These are phyloP conservation scores for Ichneumoninae sp. DNA, from an alignment of 2,888 invertebrate genomes.

Conservation along the genomic window DNA sequence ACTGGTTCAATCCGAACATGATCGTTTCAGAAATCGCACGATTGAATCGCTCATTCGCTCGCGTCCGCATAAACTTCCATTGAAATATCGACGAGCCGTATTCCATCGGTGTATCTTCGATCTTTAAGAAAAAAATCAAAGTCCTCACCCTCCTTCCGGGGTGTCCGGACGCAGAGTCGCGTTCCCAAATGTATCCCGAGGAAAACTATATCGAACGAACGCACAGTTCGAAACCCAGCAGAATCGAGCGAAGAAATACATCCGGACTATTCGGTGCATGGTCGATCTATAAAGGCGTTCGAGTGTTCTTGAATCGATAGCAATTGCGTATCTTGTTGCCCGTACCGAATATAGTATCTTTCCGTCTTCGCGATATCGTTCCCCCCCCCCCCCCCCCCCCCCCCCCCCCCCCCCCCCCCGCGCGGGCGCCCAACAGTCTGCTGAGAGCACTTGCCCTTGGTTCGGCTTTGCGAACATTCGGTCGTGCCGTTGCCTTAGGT, in stretches of 20 bases:
- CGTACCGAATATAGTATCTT: conserved; percentile 20
- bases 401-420: conserved; percentile 11
- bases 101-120: neutral
- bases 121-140: conserved; percentile 6
- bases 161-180: neutral
- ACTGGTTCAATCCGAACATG: conserved; percentile 69
- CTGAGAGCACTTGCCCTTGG: conserved; percentile 38
- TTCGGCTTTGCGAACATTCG: conserved; percentile 37
- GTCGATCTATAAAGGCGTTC: no score
- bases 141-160: neutral
- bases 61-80: neutral
- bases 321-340: conserved; percentile 6
- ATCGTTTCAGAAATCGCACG: conserved; percentile 62
- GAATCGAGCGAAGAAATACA: neutral
- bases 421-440: conserved; percentile 69
- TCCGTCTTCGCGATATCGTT: conserved; percentile 31
- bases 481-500: conserved; percentile 16
- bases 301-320: conserved; percentile 25
- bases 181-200: neutral
- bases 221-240: neutral
- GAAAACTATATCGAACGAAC: no score
- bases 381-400: neutral
- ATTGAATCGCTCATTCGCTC: conserved; percentile 4
- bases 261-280: neutral
- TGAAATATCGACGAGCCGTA: neutral